Evolutionary conservation across 2,888 invertebrate species (phyloP).

Genomic region (Erebia palarica): DNA sequence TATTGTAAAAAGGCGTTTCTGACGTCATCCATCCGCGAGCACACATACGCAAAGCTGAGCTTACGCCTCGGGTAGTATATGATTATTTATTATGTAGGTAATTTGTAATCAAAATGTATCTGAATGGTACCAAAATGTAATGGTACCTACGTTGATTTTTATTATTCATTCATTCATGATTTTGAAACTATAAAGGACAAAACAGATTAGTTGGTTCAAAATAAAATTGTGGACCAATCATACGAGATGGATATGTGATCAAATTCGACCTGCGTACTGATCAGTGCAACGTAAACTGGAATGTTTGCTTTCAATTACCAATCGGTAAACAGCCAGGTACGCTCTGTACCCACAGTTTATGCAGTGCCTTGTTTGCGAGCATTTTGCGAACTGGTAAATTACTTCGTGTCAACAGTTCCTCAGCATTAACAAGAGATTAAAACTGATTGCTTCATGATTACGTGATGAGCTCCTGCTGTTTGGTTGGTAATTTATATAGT

Average conservation of each 20-base stretch:
- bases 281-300: conserved; percentile 66
- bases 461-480: conserved; percentile 1
- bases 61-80: too few relatives aligned
- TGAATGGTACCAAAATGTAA: too few relatives aligned
- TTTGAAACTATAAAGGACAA: not conserved
- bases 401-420: conserved; percentile 34
- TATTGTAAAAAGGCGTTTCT: too few relatives aligned
- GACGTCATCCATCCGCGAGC: too few relatives aligned
- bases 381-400: conserved; percentile 39
- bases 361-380: conserved; percentile 53
- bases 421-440: conserved; percentile 29
- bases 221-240: conserved; percentile 1
- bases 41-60: too few relatives aligned
- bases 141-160: too few relatives aligned
- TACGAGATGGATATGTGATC: conserved; percentile 16
- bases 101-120: too few relatives aligned
- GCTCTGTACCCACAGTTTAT: conserved; percentile 68
- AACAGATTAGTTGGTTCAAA: not conserved
- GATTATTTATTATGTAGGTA: too few relatives aligned
- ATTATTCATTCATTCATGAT: too few relatives aligned
- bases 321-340: conserved; percentile 68
- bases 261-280: conserved; percentile 44
- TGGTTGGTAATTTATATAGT: not conserved
- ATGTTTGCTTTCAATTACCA: conserved; percentile 80
- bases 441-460: conserved; percentile 35